These are phyloP conservation scores for Caenorhabditis elegans DNA, from an alignment of 1,140 invertebrate genomes.

Conservation along the genomic window DNA sequence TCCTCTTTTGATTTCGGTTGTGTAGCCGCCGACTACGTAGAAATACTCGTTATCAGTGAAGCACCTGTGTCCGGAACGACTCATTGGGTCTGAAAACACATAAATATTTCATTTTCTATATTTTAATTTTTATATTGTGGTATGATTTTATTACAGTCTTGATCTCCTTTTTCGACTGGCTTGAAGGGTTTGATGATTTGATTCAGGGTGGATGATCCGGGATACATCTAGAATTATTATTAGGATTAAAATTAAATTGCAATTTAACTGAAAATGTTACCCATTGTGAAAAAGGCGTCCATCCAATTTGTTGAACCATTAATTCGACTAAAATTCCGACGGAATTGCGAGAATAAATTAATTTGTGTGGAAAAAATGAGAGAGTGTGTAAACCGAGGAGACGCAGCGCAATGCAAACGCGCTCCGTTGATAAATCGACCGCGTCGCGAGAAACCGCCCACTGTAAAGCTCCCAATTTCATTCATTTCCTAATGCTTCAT, in stretches of 20 bases:
- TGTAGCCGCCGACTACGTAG: conserved; percentile 36
- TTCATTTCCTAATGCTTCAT: background rate
- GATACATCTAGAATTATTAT: background rate
- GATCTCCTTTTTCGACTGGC: background rate
- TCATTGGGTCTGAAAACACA: background rate
- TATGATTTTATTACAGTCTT: background rate
- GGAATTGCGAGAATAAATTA: too few relatives aligned
- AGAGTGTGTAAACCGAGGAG: background rate
- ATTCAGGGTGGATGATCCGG: background rate
- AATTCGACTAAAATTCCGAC: too few relatives aligned
- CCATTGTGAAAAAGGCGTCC: background rate
- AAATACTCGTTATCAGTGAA: conserved; percentile 38
- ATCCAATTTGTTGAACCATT: background rate
- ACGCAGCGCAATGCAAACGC: background rate
- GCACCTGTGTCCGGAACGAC: conserved; percentile 31
- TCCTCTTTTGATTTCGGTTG: background rate
- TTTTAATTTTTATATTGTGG: too few relatives aligned
- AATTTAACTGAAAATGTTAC: background rate
- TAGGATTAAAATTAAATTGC: background rate
- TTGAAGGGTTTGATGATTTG: background rate
- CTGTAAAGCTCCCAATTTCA: background rate
- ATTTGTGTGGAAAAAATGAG: background rate
- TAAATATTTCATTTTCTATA: too few relatives aligned
- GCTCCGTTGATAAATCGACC: background rate
- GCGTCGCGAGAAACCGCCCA: conserved; percentile 23